A percentile compares a stretch with the other conserved stretches of the same genome.
Conservation (phyloP, 92 coral and sea anemone genomes). For the Porites evermanni region DNA sequence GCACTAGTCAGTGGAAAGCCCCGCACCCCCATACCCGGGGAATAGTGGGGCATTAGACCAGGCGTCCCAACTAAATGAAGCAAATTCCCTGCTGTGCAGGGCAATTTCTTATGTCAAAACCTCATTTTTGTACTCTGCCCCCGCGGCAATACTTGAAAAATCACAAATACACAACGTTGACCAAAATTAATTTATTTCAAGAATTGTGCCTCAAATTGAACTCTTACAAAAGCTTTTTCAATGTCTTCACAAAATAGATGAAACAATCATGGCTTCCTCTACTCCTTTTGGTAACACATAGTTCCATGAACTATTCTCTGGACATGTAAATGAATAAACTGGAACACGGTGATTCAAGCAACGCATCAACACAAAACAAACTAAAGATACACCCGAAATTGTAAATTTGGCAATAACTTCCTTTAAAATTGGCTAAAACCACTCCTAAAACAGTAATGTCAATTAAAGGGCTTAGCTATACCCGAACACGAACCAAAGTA, state of each 20-base stretch:
- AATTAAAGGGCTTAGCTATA: slow-evolving; percentile 8
- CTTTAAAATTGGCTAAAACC: slow-evolving; percentile 39
- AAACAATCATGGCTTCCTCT: slow-evolving; percentile 30
- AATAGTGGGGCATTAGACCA: too few relatives aligned
- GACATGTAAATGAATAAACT: slow-evolving; percentile 19
- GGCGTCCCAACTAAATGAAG: too few relatives aligned
- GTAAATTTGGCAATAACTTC: slow-evolving; percentile 27
- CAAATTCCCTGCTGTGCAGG: slow-evolving; percentile 59
- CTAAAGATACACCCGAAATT: slow-evolving; percentile 20
- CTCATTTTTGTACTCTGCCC: slow-evolving; percentile 49
- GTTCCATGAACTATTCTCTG: slow-evolving; percentile 25
- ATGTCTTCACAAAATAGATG: slow-evolving; percentile 35
- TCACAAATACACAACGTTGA: slow-evolving; percentile 42
- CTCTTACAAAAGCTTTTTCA: slow-evolving; percentile 35
- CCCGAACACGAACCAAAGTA: background rate
- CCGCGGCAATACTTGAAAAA: slow-evolving; percentile 51
- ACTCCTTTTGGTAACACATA: slow-evolving; percentile 37
- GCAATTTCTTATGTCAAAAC: slow-evolving; percentile 55
- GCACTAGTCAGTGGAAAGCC: too few relatives aligned
- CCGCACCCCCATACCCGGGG: too few relatives aligned
- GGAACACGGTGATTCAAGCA: slow-evolving; percentile 34
- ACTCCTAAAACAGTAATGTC: slow-evolving; percentile 32
- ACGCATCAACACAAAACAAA: slow-evolving; percentile 31
- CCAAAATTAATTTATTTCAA: slow-evolving; percentile 38
- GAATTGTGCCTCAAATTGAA: slow-evolving; percentile 52